Percentiles rank a stretch among this genome's conserved stretches.
These are phyloP conservation scores for Pygoscelis adeliae DNA, from an alignment of 2,113 vertebrate species.

Conservation along the genomic window DNA sequence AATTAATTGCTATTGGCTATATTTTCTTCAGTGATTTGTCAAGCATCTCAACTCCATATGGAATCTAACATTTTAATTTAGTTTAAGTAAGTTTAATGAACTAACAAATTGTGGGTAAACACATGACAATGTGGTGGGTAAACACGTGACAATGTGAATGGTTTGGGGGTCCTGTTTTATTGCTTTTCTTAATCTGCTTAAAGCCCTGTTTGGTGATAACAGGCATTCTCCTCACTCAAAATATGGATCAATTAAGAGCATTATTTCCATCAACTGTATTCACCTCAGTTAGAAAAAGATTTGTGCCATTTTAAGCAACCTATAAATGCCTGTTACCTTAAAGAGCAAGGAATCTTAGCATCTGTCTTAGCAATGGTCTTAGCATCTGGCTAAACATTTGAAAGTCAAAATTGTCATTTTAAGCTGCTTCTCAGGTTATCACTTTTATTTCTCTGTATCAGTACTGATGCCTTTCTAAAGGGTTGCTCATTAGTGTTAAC, in stretches of 20 bases:
- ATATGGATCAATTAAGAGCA: not conserved
- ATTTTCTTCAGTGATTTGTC: not conserved
- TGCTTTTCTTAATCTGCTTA: not conserved
- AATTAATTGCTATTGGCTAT: not conserved
- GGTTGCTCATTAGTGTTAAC: not conserved
- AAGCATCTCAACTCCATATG: not conserved
- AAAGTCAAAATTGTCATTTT: not conserved
- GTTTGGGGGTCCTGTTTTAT: not conserved
- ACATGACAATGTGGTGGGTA: not conserved
- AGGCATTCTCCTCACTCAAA: not conserved
- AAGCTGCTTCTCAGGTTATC: not conserved
- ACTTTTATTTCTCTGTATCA: not conserved
- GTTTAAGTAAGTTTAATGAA: not conserved
- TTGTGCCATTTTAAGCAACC: not conserved
- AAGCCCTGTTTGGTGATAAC: not conserved
- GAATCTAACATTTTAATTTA: not conserved
- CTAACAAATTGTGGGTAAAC: not conserved
- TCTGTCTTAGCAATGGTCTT: not conserved
- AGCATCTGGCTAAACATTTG: not conserved
- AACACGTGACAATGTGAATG: not conserved
- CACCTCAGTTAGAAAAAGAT: not conserved
- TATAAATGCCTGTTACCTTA: not conserved
- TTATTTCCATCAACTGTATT: not conserved
- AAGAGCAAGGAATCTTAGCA: not conserved
- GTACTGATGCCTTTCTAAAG: not conserved